Evolutionary conservation across 2,888 invertebrate genomes (phyloP).

Genomic region (Oconnorella tubifera): DNA sequence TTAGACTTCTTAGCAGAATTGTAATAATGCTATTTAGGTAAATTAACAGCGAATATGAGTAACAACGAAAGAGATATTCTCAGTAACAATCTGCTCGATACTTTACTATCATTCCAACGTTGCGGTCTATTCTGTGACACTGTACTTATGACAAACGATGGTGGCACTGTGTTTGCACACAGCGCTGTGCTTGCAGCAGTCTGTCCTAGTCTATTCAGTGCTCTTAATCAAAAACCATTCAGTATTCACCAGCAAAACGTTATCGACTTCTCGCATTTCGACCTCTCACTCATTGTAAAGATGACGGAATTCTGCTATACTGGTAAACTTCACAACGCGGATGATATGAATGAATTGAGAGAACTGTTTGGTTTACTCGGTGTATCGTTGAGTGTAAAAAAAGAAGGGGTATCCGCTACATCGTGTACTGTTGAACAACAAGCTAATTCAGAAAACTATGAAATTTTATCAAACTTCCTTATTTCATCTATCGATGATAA

Average conservation of each 20-base stretch:
- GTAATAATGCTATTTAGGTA: too few species aligned
- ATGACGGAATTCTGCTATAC: constrained; percentile 6
- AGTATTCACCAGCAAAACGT: neutral
- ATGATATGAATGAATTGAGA: neutral
- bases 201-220: neutral
- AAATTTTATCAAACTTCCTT: too few species aligned
- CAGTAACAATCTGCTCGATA: constrained; percentile 7
- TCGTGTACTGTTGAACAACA: too few species aligned
- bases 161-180: constrained; percentile 9
- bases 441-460: too few species aligned
- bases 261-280: neutral
- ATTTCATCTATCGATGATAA: too few species aligned
- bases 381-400: neutral
- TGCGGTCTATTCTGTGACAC: constrained; percentile 18
- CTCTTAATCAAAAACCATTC: constrained; percentile 7
- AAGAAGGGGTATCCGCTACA: too few species aligned
- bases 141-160: constrained; percentile 9
- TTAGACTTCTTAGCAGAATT: too few species aligned
- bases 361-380: neutral
- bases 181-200: constrained; percentile 4
- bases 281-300: neutral
- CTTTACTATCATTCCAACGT: constrained; percentile 1
- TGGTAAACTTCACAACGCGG: neutral
- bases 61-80: too few species aligned
- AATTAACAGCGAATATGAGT: too few species aligned